A percentile compares a stretch with the other conserved stretches of the same genome.
phyloP scores from a whole-genome alignment of 2,113 vertebrate genomes.

The Symphodus melops region DNA sequence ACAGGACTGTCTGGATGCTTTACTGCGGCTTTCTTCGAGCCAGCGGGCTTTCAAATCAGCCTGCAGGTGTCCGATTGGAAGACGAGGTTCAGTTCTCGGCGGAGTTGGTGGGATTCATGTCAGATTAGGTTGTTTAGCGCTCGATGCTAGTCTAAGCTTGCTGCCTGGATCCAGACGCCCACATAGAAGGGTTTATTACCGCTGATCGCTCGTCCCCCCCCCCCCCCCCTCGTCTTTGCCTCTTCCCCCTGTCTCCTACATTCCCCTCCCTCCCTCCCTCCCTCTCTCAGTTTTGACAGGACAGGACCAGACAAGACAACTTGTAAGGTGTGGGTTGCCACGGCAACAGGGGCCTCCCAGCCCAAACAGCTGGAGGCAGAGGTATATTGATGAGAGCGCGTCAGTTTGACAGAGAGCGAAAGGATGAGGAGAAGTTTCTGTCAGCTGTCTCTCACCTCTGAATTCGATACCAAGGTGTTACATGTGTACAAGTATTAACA shows the following conservation, averaged over 20 bases:
- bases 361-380: constrained; percentile 74
- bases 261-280: constrained; percentile 2
- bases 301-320: constrained; percentile 77
- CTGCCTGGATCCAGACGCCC: constrained; percentile 41
- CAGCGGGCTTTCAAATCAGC: constrained; percentile 30
- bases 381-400: constrained; percentile 18
- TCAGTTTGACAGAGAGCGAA: neutral
- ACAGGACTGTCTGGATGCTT: neutral
- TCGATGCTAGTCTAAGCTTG: constrained; percentile 74
- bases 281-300: constrained; percentile 17
- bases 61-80: constrained; percentile 33
- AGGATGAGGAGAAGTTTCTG: constrained; percentile 37
- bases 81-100: constrained; percentile 7
- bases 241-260: constrained; percentile 20
- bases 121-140: constrained; percentile 30
- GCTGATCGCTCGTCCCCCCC: constrained; percentile 6
- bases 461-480: neutral
- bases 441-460: constrained; percentile 18
- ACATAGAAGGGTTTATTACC: constrained; percentile 47
- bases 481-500: no score
- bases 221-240: neutral
- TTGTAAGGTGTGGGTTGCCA: constrained; percentile 70
- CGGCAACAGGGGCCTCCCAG: constrained; percentile 59
- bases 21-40: constrained; percentile 20
- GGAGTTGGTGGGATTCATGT: constrained; percentile 29